Conservation (phyloP, 2,113 vertebrate genomes). For the Bos taurus region ARS-UCD2.0 NC_037332.1:81958501-81959000, state of each 20-base stretch:
- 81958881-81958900: not conserved
- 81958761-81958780: not conserved
- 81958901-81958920: not conserved
- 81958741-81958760: not conserved
- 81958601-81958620: not conserved
- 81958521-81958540: not conserved
- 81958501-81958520: not conserved
- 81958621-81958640: not conserved
- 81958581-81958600: not conserved
- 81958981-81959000: not conserved
- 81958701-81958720: not conserved
- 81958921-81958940: not conserved
- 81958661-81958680: not conserved
- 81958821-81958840: not conserved
- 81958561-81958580: not conserved
- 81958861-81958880: not conserved
- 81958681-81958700: not conserved
- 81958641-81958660: not conserved
- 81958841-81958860: not conserved
- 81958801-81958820: not conserved
- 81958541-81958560: not conserved
- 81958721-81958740: not conserved
- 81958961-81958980: not conserved
- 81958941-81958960: not conserved
- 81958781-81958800: not conserved